Evolutionary conservation across 1,140 invertebrate genomes (phyloP), one percentile per base, ranked within the genome.

Genomic region (Saccostrea glomerata): DNA sequence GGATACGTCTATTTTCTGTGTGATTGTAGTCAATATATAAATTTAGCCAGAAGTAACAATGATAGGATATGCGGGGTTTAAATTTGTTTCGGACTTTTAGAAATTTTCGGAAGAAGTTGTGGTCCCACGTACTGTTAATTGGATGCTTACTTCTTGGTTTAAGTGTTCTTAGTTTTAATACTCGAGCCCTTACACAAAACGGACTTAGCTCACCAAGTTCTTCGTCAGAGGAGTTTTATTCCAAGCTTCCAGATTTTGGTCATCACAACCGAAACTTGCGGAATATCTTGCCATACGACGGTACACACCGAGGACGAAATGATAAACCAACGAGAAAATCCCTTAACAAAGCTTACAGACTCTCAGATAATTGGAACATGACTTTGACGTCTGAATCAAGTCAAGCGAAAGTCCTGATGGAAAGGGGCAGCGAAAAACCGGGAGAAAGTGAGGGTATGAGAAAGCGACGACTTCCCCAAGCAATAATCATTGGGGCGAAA

Each of bases 401-500:
- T 30, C 70, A 77, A 77, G 70, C 70, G 30, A 36, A 77, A 77
- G 70, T 77, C 70, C 70, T 25, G 7, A 30, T 15, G 25, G 70
- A 77, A 36, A 77, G 70, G 25, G 70, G 12, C 25, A 12, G 12
- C 23, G 70, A 77, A 25, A 36, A 6, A 30, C 25, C 15, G 13
- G 70, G 11, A 12, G 70, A 77, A 36, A 36, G 25, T 7, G 70
- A 15, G 30, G 9, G 70, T 36, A 11, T 13, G 6, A 77, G 30
- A 36, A 77, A 77, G 15, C 70, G 70, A 17, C 70, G 30, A 7
- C 70, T 95, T 25, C 94, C 94, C 1, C 88, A 93, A 25, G 94
- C 93, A n/a, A 92, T 95, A 82, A 95, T 96, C 30, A 95, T 96
- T 47, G 95, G 95, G 66, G 95, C 95, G 15, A 94, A 95, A 86